phyloP scores from a whole-genome alignment of 2,113 vertebrate genomes.

The Canis aureus region DNA sequence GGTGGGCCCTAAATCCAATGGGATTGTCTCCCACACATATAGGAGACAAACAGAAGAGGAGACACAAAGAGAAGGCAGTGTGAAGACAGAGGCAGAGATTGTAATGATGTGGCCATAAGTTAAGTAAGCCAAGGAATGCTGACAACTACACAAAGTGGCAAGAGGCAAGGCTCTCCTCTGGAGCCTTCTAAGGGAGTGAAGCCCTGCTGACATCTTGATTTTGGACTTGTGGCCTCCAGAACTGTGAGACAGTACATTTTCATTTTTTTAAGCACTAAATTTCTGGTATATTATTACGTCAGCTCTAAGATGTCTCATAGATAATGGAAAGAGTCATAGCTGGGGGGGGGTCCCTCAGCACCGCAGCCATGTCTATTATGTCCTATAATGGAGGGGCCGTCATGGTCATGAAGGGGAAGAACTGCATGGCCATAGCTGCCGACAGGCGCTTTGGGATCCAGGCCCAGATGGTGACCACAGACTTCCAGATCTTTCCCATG shows the following conservation, averaged over 20 bases:
- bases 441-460: conserved; percentile 97
- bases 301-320: not conserved
- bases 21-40: no score
- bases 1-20: not conserved
- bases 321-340: not conserved
- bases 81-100: not conserved
- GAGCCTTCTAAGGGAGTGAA: not conserved
- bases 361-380: conserved; percentile 93
- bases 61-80: not conserved
- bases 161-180: not conserved
- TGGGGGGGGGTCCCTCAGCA: not conserved
- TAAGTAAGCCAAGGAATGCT: not conserved
- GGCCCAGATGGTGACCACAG: conserved; percentile 96
- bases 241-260: not conserved
- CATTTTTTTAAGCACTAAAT: not conserved
- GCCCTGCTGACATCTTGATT: not conserved
- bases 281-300: not conserved
- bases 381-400: conserved; percentile 98
- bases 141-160: not conserved
- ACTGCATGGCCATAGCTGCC: conserved; percentile 96
- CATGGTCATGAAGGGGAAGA: conserved; percentile 98
- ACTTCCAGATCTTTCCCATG: conserved; percentile 99
- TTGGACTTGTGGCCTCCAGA: not conserved
- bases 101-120: not conserved
- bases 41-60: not conserved